Evolutionary conservation across 2,888 invertebrate genomes (phyloP).

Genomic region (Aromia moschata): DNA sequence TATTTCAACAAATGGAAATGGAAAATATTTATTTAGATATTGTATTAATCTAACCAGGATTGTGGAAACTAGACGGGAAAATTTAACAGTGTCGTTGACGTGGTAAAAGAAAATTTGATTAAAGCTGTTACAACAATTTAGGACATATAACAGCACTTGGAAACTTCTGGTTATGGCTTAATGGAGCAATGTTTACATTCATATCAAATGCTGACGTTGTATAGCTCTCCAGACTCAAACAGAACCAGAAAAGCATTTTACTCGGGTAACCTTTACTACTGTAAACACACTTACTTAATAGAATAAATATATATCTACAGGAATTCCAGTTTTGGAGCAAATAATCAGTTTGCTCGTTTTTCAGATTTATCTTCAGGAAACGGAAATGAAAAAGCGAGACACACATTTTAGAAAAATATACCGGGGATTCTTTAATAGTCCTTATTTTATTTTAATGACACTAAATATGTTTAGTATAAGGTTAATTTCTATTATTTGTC

Average conservation of each 20-base stretch:
- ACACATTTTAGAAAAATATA: no score
- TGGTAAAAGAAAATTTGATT: constrained; percentile 31
- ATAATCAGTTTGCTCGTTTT: constrained; percentile 30
- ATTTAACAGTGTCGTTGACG: constrained; percentile 4
- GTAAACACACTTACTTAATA: constrained; percentile 48
- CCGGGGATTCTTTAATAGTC: no score
- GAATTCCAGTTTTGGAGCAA: constrained; percentile 36
- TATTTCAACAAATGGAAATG: no score
- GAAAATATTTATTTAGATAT: no score
- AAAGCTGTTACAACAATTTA: constrained; percentile 37
- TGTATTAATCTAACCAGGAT: no score
- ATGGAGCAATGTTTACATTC: constrained; percentile 56
- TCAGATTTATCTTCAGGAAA: neutral
- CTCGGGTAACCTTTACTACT: constrained; percentile 43
- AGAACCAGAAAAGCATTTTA: constrained; percentile 44
- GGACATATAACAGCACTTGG: constrained; percentile 32
- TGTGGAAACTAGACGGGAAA: constrained; percentile 6
- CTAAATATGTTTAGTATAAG: no score
- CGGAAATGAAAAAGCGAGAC: neutral
- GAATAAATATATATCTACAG: constrained; percentile 40
- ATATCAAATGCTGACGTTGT: constrained; percentile 53
- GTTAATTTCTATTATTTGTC: no score
- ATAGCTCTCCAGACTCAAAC: constrained; percentile 38
- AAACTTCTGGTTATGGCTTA: constrained; percentile 49
- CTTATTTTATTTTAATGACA: no score